phyloP scores from a whole-genome alignment of 2,888 invertebrate species.

The Brachyptera risi region DNA sequence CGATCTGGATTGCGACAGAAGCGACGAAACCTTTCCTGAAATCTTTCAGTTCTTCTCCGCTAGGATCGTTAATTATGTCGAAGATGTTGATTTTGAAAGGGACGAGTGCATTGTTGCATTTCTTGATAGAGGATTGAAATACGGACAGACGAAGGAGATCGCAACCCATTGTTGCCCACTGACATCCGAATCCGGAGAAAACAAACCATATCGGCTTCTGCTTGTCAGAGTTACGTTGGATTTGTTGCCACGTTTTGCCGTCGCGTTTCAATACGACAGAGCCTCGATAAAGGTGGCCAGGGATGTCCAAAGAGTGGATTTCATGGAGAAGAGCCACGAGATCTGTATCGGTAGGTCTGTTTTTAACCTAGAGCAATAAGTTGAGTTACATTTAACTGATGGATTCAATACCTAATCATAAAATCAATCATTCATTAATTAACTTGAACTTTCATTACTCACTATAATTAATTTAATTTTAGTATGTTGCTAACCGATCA shows the following conservation, averaged over 20 bases:
- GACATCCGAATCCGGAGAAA: not conserved
- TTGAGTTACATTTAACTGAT: no score
- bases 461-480: no score
- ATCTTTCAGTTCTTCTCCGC: not conserved
- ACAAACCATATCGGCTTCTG: not conserved
- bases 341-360: no score
- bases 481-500: no score
- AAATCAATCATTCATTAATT: no score
- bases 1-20: not conserved
- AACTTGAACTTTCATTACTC: no score
- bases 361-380: no score
- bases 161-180: not conserved
- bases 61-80: not conserved
- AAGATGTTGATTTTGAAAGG: not conserved
- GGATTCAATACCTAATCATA: no score
- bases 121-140: not conserved
- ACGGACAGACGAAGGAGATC: not conserved
- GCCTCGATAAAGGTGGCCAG: constrained; percentile 7
- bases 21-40: not conserved
- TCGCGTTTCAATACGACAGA: not conserved
- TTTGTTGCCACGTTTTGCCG: not conserved
- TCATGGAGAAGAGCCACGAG: no score
- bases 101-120: not conserved
- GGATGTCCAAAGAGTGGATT: not conserved
- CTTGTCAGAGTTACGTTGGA: not conserved